Evolutionary conservation across 2,888 invertebrate genomes (phyloP).

Genomic region (Liopterus haemorrhoidalis): DNA sequence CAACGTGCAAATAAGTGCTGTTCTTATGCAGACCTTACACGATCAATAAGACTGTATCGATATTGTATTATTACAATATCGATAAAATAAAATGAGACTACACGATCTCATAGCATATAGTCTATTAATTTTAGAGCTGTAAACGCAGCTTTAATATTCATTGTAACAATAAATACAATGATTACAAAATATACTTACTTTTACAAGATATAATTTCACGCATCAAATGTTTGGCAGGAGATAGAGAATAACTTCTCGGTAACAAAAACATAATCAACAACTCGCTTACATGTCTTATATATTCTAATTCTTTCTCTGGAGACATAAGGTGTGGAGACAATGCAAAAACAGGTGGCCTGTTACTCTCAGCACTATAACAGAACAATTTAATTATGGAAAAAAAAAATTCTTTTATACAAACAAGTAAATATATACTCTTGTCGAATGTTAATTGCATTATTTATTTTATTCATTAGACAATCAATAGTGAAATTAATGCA

Average conservation of each 20-base stretch:
- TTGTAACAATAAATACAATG: constrained; percentile 6
- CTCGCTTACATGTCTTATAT: constrained; percentile 75
- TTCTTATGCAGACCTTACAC: too few species aligned
- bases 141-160: constrained; percentile 3
- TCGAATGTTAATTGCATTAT: constrained; percentile 37
- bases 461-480: too few species aligned
- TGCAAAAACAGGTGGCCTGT: constrained; percentile 62
- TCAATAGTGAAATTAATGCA: too few species aligned
- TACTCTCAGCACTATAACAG: constrained; percentile 54
- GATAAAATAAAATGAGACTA: too few species aligned
- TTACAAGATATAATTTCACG: constrained; percentile 79
- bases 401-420: constrained; percentile 4
- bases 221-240: constrained; percentile 72
- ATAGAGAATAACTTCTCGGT: constrained; percentile 72
- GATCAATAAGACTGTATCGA: too few species aligned
- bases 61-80: too few species aligned
- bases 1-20: constrained; percentile 8
- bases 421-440: constrained; percentile 38
- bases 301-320: constrained; percentile 70
- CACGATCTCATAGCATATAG: too few species aligned
- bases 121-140: too few species aligned
- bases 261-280: constrained; percentile 73
- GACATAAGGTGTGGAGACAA: constrained; percentile 69
- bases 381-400: constrained; percentile 8
- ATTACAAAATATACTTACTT: constrained; percentile 51